These are phyloP conservation scores for Psittacula cyanocephala DNA, from an alignment of 2,113 vertebrate species.

Conservation along the genomic window DNA sequence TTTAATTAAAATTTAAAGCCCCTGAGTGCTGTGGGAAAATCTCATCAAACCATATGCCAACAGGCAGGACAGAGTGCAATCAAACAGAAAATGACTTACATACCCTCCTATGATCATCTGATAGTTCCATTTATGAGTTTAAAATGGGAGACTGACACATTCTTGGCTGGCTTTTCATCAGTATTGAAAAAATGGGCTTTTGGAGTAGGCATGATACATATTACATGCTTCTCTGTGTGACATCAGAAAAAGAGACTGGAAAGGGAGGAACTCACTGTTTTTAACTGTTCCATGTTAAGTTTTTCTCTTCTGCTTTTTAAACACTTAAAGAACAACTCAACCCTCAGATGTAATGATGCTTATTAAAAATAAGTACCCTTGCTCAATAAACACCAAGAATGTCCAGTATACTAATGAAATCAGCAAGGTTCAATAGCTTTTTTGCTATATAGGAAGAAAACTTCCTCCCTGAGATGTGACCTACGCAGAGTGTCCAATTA, in stretches of 20 bases:
- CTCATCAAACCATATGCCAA: neutral
- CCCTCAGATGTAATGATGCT: neutral
- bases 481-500: conserved; percentile 3
- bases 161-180: neutral
- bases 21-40: neutral
- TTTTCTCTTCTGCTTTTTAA: neutral
- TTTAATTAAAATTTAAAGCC: neutral
- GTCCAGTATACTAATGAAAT: neutral
- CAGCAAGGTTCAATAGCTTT: neutral
- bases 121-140: neutral
- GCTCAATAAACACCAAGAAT: neutral
- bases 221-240: neutral
- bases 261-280: neutral
- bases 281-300: neutral
- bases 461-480: neutral
- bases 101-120: neutral
- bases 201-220: neutral
- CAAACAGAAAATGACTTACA: neutral
- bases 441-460: neutral
- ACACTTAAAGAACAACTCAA: neutral
- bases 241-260: neutral
- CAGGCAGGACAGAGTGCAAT: neutral
- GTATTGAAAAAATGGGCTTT: neutral
- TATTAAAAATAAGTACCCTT: neutral
- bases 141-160: neutral